These are phyloP conservation scores for Eriosoma lanigerum DNA, from an alignment of 1,140 invertebrate genomes.

Conservation along the genomic window DNA sequence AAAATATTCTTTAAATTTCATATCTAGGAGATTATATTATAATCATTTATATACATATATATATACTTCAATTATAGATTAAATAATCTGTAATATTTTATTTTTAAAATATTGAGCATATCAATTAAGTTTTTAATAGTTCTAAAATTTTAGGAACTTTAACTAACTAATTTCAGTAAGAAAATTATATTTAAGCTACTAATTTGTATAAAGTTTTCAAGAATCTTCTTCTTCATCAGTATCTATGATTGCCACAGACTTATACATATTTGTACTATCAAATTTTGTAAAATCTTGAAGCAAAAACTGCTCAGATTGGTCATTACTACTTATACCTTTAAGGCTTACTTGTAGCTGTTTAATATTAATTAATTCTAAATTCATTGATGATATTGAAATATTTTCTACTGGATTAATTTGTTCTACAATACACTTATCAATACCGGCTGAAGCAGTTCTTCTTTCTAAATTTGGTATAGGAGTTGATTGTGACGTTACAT, in stretches of 20 bases:
- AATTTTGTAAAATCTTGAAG: constrained; percentile 26
- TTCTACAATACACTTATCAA: constrained; percentile 36
- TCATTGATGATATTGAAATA: constrained; percentile 35
- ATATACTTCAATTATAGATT: neutral
- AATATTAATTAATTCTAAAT: neutral
- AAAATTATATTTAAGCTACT: neutral
- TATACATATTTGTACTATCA: constrained; percentile 7
- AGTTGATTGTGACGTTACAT: neutral
- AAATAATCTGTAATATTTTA: neutral
- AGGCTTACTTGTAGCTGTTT: constrained; percentile 7
- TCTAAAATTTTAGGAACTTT: constrained; percentile 31
- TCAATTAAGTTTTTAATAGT: neutral
- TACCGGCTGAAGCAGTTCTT: constrained; percentile 61
- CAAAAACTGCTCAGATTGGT: constrained; percentile 34
- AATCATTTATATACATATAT: neutral
- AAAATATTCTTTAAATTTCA: constrained; percentile 1
- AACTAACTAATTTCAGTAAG: neutral
- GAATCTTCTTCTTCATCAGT: constrained; percentile 21
- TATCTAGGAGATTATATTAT: neutral
- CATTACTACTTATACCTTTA: constrained; percentile 13
- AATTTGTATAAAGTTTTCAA: constrained; percentile 11
- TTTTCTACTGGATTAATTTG: constrained; percentile 15
- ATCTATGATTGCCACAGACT: neutral
- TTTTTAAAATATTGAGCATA: neutral
- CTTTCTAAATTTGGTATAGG: constrained; percentile 61